phyloP scores from a whole-genome alignment of 2,113 vertebrate genomes.

The Notothenia coriiceps region DNA sequence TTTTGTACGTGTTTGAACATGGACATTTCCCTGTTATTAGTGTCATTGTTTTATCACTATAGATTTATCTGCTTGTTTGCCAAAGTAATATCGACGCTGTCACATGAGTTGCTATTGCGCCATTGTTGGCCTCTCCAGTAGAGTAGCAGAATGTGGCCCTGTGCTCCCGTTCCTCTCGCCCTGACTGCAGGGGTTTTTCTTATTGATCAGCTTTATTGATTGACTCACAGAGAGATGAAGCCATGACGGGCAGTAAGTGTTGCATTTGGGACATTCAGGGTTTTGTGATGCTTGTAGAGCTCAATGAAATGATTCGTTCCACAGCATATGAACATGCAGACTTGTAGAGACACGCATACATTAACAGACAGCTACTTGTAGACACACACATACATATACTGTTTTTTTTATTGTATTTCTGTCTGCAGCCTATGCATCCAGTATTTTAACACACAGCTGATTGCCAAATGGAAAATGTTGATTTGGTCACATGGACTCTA shows the following conservation, averaged over 20 bases:
- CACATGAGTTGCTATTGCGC: conserved; percentile 8
- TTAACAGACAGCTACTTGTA: neutral
- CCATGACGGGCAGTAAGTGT: conserved; percentile 48
- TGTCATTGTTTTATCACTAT: neutral
- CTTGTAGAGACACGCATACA: neutral
- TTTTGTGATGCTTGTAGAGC: conserved; percentile 27
- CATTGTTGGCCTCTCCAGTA: conserved; percentile 10
- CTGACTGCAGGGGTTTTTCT: conserved; percentile 59
- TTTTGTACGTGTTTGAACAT: no score
- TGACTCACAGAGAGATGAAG: conserved; percentile 54
- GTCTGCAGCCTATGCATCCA: neutral
- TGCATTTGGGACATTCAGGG: conserved; percentile 44
- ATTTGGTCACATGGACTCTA: conserved; percentile 23
- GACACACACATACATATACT: neutral
- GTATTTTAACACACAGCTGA: conserved; percentile 22
- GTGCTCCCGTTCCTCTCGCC: conserved; percentile 9
- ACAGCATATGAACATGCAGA: neutral
- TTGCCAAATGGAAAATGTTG: conserved; percentile 28
- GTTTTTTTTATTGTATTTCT: neutral
- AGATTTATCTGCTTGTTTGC: conserved; percentile 4
- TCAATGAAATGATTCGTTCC: conserved; percentile 17
- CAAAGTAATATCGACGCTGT: neutral
- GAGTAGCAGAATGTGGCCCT: conserved; percentile 39
- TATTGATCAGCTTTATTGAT: conserved; percentile 66
- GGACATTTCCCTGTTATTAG: neutral